Conservation (phyloP, 2,888 invertebrate species). For the Diploptera punctata region DNA sequence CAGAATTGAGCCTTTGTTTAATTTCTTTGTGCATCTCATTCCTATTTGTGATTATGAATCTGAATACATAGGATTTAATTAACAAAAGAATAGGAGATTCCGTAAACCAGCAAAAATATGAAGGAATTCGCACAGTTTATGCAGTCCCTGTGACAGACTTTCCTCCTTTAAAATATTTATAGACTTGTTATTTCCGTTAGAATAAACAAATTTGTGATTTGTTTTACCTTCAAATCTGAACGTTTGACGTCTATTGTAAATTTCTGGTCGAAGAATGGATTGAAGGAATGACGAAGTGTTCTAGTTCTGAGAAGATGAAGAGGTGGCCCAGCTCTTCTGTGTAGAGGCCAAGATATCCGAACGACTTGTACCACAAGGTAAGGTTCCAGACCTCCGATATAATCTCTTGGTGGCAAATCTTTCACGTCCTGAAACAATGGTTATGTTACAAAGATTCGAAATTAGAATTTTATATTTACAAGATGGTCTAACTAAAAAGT, state of each 20-base stretch:
- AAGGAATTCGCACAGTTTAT: no score
- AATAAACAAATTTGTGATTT: background rate
- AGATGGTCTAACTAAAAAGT: no score
- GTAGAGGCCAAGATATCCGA: slow-evolving; percentile 52
- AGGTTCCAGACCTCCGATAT: slow-evolving; percentile 55
- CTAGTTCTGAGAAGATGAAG: slow-evolving; percentile 55
- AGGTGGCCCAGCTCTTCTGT: slow-evolving; percentile 51
- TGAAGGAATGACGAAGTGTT: slow-evolving; percentile 54
- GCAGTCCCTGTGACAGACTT: no score
- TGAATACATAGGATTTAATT: no score
- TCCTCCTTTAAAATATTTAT: no score
- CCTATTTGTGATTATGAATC: no score
- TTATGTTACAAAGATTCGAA: background rate
- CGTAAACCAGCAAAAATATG: no score
- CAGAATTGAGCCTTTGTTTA: no score
- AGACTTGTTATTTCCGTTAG: no score
- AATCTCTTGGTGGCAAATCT: slow-evolving; percentile 57
- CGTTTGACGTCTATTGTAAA: slow-evolving; percentile 54
- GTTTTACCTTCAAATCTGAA: slow-evolving; percentile 53
- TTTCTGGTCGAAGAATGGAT: slow-evolving; percentile 55
- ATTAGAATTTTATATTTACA: no score
- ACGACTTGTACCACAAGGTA: slow-evolving; percentile 52
- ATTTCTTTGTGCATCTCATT: no score
- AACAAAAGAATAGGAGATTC: no score
- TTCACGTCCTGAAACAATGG: slow-evolving; percentile 54